Evolutionary conservation across 2,797 vertebrate species (phyloP).

Genomic region (Sebastes matsubarae): DNA sequence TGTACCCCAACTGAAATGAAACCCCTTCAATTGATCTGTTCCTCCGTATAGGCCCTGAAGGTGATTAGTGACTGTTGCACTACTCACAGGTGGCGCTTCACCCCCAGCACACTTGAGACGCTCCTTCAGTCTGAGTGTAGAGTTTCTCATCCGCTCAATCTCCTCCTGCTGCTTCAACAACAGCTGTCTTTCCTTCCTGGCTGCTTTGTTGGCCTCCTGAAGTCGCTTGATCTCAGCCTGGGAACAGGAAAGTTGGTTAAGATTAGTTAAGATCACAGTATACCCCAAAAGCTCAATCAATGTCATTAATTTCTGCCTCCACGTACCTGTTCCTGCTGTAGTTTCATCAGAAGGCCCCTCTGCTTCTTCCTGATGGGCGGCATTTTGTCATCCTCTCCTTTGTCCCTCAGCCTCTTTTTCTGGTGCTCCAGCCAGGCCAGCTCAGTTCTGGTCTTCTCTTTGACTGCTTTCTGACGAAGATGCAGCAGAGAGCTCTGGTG

Average conservation of each 20-base stretch:
- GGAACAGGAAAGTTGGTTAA: not conserved
- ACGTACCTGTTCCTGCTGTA: conserved; percentile 97
- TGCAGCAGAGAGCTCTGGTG: conserved; percentile 94
- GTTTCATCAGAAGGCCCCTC: conserved; percentile 91
- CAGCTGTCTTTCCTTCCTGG: conserved; percentile 93
- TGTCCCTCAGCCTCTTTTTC: conserved; percentile 93
- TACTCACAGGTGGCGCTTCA: conserved; percentile 86
- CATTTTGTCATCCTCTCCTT: conserved; percentile 99
- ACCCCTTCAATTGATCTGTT: not conserved
- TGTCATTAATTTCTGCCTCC: not conserved
- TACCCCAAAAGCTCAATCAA: not conserved
- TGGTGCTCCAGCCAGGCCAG: conserved; percentile 98
- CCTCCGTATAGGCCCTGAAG: not conserved
- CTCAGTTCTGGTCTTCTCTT: conserved; percentile 95
- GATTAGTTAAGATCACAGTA: not conserved
- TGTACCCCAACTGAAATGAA: not conserved
- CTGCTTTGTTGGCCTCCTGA: conserved; percentile 96
- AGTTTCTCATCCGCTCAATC: conserved; percentile 93
- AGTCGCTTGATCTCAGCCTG: conserved; percentile 98
- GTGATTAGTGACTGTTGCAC: not conserved
- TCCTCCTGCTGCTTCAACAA: conserved; percentile 97
- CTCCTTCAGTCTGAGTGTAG: conserved; percentile 93
- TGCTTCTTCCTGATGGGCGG: conserved; percentile 96
- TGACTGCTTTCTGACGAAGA: conserved; percentile 94
- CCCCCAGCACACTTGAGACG: conserved; percentile 91